A percentile compares a stretch with the other conserved stretches of the same genome.
These are phyloP conservation scores for Dichetophora obliterata DNA, from an alignment of 2,888 invertebrate species.

Conservation along the genomic window DNA sequence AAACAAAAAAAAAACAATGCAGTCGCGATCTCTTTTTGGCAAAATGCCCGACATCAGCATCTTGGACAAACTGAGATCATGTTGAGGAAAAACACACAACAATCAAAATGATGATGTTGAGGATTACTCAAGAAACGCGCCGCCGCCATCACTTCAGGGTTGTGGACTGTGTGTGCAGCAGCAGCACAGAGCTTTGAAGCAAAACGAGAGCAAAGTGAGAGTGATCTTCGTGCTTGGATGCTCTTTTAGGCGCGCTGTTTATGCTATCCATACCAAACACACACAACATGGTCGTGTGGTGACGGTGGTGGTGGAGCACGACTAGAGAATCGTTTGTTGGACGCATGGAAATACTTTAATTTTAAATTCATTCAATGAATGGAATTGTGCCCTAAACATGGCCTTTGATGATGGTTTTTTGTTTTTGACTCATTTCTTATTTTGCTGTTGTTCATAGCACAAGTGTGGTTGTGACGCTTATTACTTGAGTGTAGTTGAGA, in stretches of 20 bases:
- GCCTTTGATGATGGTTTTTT: neutral
- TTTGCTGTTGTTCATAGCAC: neutral
- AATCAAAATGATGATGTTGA: conserved; percentile 6
- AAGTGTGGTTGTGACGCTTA: neutral
- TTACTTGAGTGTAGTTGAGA: neutral
- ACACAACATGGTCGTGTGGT: neutral
- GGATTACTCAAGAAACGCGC: conserved; percentile 8
- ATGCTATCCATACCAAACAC: neutral
- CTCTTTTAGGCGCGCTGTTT: neutral
- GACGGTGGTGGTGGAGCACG: neutral
- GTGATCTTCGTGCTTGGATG: conserved; percentile 13
- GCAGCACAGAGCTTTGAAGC: neutral
- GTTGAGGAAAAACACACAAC: neutral
- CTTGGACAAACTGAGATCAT: neutral
- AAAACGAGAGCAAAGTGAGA: conserved; percentile 10
- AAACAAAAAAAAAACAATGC: neutral
- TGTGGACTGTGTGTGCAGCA: neutral
- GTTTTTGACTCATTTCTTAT: too few relatives aligned
- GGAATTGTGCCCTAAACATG: conserved; percentile 25
- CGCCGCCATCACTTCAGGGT: neutral
- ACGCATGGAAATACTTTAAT: neutral
- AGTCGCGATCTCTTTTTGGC: conserved; percentile 31
- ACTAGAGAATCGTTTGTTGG: neutral
- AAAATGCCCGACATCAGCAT: conserved; percentile 21
- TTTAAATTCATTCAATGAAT: conserved; percentile 21